A percentile compares a stretch with the other conserved stretches of the same genome.
These are phyloP conservation scores for Porites australiensis DNA, from an alignment of 64 coral and sea anemone genomes.

Conservation along the genomic window DNA sequence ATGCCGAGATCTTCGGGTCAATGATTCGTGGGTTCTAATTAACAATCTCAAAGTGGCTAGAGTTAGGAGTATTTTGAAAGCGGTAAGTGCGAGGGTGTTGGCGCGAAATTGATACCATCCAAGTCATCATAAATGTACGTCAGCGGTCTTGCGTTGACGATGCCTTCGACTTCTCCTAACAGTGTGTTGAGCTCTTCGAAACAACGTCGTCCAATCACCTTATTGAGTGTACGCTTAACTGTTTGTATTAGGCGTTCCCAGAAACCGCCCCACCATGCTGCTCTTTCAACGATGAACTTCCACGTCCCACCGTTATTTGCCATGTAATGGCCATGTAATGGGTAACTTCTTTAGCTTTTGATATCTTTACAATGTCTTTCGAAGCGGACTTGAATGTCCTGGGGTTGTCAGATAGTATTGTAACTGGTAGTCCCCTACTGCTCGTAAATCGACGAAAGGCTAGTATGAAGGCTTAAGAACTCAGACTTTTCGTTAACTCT, in stretches of 20 bases:
- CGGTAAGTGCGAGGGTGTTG: no score
- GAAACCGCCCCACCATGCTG: conserved; percentile 52
- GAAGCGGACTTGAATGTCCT: conserved; percentile 25
- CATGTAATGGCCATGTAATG: conserved; percentile 23
- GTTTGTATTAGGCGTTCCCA: conserved; percentile 38
- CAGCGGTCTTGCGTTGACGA: no score
- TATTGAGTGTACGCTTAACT: conserved; percentile 44
- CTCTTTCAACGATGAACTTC: conserved; percentile 63
- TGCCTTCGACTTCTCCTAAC: no score
- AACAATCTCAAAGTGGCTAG: no score
- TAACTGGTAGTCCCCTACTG: neutral
- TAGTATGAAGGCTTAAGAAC: neutral
- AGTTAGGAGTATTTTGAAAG: no score
- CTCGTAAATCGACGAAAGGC: conserved; percentile 8
- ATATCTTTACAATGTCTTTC: conserved; percentile 43
- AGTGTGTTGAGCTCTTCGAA: no score
- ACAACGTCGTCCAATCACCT: conserved; percentile 30
- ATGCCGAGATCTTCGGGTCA: no score
- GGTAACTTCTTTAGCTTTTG: conserved; percentile 34
- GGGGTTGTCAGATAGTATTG: neutral
- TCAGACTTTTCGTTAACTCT: neutral
- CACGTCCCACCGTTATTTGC: conserved; percentile 29
- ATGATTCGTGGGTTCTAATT: no score
- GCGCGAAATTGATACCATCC: no score
- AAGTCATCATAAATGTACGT: no score